A percentile compares a stretch with the other conserved stretches of the same genome.
Evolutionary conservation across 2,113 vertebrate species (phyloP).

Genomic region (Orthonyx spaldingii): DNA sequence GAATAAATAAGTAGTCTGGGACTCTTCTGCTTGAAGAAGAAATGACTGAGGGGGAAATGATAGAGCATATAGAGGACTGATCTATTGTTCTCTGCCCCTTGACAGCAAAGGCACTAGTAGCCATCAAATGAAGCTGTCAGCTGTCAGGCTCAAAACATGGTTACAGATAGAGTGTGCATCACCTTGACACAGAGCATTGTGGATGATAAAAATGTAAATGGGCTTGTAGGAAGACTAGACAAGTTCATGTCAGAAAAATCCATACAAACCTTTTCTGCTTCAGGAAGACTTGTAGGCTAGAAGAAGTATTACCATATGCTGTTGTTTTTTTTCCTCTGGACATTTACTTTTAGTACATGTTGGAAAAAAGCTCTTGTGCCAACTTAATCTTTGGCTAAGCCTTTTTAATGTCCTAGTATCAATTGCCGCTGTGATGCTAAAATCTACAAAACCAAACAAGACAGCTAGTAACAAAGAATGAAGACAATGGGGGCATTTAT

Average conservation of each 20-base stretch:
- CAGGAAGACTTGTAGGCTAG: background rate
- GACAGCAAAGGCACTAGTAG: background rate
- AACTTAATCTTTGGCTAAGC: background rate
- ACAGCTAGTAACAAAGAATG: background rate
- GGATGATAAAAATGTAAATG: slow-evolving; percentile 51
- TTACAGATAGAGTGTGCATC: background rate
- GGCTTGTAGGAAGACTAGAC: background rate
- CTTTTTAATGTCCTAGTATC: background rate
- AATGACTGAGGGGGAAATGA: slow-evolving; percentile 12
- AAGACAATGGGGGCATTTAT: background rate
- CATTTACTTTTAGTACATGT: background rate
- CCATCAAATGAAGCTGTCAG: slow-evolving; percentile 45
- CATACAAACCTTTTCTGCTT: background rate
- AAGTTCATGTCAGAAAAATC: slow-evolving; percentile 41
- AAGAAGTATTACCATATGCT: background rate
- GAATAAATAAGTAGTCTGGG: background rate
- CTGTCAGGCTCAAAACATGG: slow-evolving; percentile 39
- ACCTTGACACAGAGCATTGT: slow-evolving; percentile 5
- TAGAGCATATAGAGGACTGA: background rate
- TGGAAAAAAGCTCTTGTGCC: background rate
- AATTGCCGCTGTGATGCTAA: background rate
- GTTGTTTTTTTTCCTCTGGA: background rate
- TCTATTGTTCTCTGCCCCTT: slow-evolving; percentile 16
- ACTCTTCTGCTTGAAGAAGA: background rate
- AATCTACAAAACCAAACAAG: background rate